Base-by-base conservation (phyloP, 2,113 vertebrate genomes). In the Sinocyclocheilus anophthalmus region DNA sequence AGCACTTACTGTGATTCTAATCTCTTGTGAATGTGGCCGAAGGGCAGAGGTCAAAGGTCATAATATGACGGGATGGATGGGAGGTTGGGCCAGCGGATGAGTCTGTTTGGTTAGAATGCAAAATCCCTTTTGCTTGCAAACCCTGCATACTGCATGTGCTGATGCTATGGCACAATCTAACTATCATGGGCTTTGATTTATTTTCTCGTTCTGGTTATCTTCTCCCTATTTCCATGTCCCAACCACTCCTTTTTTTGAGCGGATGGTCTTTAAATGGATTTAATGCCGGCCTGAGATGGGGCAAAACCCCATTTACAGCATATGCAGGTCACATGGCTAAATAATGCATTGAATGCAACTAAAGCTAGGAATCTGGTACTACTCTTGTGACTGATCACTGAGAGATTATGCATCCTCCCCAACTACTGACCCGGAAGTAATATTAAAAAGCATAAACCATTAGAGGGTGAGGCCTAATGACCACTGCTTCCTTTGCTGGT, bases 381-480 rank as follows among this genome's bases (percentile, higher is more conserved):
- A 48, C 8, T n/a, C 22, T 18, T 39, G n/a, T 72, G 59, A 73
- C 72, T 79, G 73, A 88, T 86, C 78, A 22, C 77, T 72, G 79
- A 88, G 87, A 87, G 87, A 91, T 39, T 79, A 90, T 91, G 89
- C 89, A 90, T 91, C 75, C 87, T 91, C 83, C 90, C 93, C 85
- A 83, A 75, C 81, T 87, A 73, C 89, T 83, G 57, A 90, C 86
- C 89, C 77, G 86, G 84, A 90, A 89, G 92, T 88, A 92, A 91
- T 70, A 92, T 84, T 90, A 77, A 89, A 91, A 90, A 67, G 61
- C 67, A 79, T 76, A 81, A 76, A 87, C 65, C 50, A 77, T 55
- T 5, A n/a, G 67, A 82, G 33, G 83, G 53, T 5, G 80, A n/a
- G 42, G 83, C 87, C 94, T 99, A 99, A 92, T 99, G 98, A 91